These are phyloP conservation scores for Cantharis nigra DNA, from an alignment of 2,888 invertebrate species.

Conservation along the genomic window DNA sequence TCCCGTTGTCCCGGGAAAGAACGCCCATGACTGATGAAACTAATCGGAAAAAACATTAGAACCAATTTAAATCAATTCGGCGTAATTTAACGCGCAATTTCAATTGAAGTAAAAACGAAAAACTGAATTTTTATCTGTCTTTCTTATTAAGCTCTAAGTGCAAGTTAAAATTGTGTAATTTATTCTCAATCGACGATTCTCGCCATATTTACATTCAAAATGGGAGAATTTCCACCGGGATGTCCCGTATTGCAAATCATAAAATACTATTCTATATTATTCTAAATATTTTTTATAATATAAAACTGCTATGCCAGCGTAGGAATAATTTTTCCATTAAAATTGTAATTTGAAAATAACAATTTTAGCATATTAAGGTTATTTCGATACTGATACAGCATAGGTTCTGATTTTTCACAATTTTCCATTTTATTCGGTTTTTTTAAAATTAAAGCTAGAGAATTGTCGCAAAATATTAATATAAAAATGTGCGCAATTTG, in stretches of 20 bases:
- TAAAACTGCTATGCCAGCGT: background rate
- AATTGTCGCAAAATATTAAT: background rate
- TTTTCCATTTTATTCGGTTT: background rate
- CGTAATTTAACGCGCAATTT: background rate
- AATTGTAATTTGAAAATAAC: background rate
- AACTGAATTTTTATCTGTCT: background rate
- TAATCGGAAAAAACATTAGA: background rate
- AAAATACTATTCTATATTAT: background rate
- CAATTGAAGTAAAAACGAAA: background rate
- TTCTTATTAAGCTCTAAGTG: background rate
- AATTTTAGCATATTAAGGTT: background rate
- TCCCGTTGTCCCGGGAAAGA: background rate
- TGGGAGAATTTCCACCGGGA: background rate
- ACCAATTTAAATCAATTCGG: background rate
- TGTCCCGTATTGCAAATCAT: background rate
- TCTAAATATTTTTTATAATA: background rate
- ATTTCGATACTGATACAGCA: background rate
- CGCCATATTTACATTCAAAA: background rate
- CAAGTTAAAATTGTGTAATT: background rate
- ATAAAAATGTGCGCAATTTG: background rate
- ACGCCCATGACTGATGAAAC: background rate
- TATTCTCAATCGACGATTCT: background rate
- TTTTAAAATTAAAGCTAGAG: background rate
- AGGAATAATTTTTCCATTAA: background rate
- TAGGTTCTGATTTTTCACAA: background rate